Evolutionary conservation across 1,140 invertebrate genomes (phyloP), one percentile per base, ranked within the genome.

Genomic region (Drosophila erecta): DNA sequence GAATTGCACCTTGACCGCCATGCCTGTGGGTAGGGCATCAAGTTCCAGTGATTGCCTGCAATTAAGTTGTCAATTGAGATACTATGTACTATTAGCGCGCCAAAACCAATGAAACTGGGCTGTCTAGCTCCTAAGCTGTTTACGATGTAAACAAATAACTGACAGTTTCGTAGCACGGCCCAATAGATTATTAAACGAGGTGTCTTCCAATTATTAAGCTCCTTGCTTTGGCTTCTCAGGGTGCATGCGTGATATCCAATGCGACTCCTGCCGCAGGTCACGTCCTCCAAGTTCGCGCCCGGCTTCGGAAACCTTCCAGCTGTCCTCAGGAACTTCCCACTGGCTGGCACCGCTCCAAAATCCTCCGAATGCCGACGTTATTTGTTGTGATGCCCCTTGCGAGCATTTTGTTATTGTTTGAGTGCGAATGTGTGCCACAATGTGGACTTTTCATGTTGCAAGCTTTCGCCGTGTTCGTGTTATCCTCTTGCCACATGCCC

Each of bases 1-100:
- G 86, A 99, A 95, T 87, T 95, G 96, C 61, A 98, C 96, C 93
- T 96, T 95, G 73, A 98, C 95, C 78, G 95, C 94, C 93, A 96
- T 96, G 92, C 69, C 79, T 58, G 47, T 40, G 30, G 62, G 58
- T 70, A 56, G 57, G 50, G 65, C 79, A 83, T 84, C 46, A 70
- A 84, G 49, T 61, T 59, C 41, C 14, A 35, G 55, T 24, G 41
- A 60, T 8, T 54, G 14, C 51, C 70, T 62, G 53, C 14, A 50
- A 30, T 30, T 30, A 47, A 22, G 30, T 33, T 7, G 7, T 30
- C 7, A 30, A 30, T 30, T 30, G 10, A 30, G 22, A 10, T 38
- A 0, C 55, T n/a, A 7, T 7, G 6, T 46, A 0, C 14, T 11
- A 49, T 49, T 15, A 37, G 40, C 40, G 33, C 66, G 66, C 50